Conservation (phyloP, 2,113 vertebrate species). For the Oreotragus oreotragus region DNA sequence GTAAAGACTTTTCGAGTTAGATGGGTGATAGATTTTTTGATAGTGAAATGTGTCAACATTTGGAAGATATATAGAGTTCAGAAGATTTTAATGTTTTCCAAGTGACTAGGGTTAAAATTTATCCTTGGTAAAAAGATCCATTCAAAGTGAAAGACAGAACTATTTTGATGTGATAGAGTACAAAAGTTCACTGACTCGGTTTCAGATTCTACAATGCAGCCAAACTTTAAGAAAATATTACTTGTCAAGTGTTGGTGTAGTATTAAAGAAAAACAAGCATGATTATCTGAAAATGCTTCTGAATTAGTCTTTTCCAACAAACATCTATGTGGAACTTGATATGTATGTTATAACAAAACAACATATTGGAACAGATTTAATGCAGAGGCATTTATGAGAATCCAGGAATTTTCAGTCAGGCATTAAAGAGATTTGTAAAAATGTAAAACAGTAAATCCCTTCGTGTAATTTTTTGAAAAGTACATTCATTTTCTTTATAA, state of each 20-base stretch:
- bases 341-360: neutral
- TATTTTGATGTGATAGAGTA: neutral
- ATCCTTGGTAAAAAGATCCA: neutral
- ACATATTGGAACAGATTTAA: neutral
- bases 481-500: neutral
- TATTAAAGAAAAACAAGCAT: neutral
- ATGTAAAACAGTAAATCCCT: neutral
- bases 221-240: neutral
- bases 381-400: neutral
- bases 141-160: neutral
- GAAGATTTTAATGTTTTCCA: neutral
- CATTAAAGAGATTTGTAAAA: neutral
- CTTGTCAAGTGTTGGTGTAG: conserved; percentile 49
- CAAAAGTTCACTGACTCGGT: neutral
- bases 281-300: neutral
- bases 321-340: neutral
- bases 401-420: neutral
- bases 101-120: neutral
- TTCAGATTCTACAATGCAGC: neutral
- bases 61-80: neutral
- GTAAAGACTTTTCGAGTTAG: neutral
- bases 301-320: neutral
- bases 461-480: neutral
- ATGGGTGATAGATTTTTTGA: neutral
- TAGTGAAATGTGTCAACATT: conserved; percentile 14